Evolutionary conservation across 2,888 invertebrate species (phyloP).

Genomic region (Coleophora deauratella): DNA sequence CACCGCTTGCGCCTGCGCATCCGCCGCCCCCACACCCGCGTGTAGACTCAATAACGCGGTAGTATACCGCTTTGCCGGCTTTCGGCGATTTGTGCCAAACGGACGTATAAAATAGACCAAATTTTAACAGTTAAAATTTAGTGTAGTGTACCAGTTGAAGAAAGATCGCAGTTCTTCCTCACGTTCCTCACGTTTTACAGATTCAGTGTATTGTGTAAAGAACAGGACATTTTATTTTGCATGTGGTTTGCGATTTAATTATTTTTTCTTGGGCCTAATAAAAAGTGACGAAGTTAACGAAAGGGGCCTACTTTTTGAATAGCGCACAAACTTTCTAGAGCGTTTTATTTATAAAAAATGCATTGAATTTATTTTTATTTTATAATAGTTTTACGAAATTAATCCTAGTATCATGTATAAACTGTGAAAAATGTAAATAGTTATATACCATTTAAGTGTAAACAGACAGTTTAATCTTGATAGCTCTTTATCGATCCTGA

Average conservation of each 20-base stretch:
- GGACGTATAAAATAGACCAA: constrained; percentile 65
- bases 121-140: constrained; percentile 17
- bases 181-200: constrained; percentile 20
- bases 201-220: constrained; percentile 20
- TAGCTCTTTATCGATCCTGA: not conserved
- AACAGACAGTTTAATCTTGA: too few species aligned
- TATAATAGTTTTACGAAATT: constrained; percentile 34
- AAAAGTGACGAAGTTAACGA: constrained; percentile 9
- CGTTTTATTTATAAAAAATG: constrained; percentile 7
- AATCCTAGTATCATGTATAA: constrained; percentile 58
- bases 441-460: not conserved
- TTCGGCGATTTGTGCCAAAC: constrained; percentile 74
- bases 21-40: constrained; percentile 59
- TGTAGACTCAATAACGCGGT: constrained; percentile 64
- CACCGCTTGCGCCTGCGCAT: constrained; percentile 43
- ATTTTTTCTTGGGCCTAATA: constrained; percentile 5
- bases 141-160: constrained; percentile 34
- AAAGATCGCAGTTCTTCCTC: constrained; percentile 56
- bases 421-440: constrained; percentile 53
- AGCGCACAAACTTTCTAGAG: constrained; percentile 19
- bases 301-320: constrained; percentile 23
- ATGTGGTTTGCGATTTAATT: not conserved
- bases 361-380: constrained; percentile 23
- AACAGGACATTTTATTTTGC: constrained; percentile 6
- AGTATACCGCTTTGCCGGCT: constrained; percentile 69